Evolutionary conservation across 1,140 invertebrate species (phyloP).

Genomic region (Vanessa tameamea): DNA sequence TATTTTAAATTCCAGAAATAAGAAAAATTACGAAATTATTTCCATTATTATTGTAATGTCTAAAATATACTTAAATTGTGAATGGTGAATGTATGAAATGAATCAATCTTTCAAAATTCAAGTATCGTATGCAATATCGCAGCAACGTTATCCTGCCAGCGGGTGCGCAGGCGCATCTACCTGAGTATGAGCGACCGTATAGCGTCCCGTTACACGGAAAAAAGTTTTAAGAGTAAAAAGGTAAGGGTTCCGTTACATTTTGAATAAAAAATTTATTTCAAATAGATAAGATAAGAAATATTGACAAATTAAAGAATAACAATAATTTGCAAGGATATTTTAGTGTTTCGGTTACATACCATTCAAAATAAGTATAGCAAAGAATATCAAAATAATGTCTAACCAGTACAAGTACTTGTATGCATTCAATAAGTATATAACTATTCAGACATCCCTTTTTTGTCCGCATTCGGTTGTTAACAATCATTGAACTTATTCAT

Average conservation of each 20-base stretch:
- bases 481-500: too few species aligned
- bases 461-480: too few species aligned
- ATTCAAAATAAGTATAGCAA: background rate
- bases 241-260: constrained; percentile 24
- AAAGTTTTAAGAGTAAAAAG: constrained; percentile 26
- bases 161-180: constrained; percentile 34
- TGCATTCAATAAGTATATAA: too few species aligned
- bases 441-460: too few species aligned
- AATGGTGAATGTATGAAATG: background rate
- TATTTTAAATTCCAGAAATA: too few species aligned
- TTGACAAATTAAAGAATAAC: too few species aligned
- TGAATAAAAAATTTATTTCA: too few species aligned
- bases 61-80: background rate
- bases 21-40: too few species aligned
- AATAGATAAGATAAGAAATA: background rate
- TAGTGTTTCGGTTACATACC: too few species aligned
- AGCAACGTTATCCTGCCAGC: constrained; percentile 25
- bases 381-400: background rate
- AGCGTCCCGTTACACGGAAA: constrained; percentile 32
- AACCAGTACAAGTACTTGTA: too few species aligned
- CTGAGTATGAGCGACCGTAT: constrained; percentile 30
- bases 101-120: background rate
- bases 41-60: too few species aligned
- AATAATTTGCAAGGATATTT: too few species aligned
- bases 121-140: constrained; percentile 7